Percentiles rank a stretch among this genome's conserved stretches.
Conservation (phyloP, 2,113 vertebrate species). For the Monarcha castaneiventris region DNA sequence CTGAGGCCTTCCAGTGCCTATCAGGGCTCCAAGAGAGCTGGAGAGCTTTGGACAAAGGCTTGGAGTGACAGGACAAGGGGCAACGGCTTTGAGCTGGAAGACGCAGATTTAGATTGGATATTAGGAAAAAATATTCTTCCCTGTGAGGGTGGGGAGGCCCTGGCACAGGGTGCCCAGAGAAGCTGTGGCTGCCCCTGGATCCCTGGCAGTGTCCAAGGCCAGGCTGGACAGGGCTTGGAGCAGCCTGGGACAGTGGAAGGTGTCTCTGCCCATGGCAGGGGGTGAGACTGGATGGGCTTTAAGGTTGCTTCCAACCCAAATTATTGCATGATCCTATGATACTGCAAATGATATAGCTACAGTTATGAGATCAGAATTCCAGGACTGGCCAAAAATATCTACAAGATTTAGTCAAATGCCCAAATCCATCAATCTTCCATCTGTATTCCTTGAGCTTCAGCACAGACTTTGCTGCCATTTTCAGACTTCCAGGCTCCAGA, state of each 20-base stretch:
- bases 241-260: rapidly evolving
- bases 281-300: neutral
- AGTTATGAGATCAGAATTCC: neutral
- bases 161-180: neutral
- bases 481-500: neutral
- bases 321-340: too few species aligned
- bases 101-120: neutral
- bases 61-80: neutral
- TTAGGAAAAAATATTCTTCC: neutral
- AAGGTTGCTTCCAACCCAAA: rapidly evolving
- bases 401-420: neutral
- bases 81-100: neutral
- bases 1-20: neutral
- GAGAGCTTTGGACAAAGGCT: too few species aligned
- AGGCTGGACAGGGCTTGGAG: rapidly evolving
- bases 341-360: neutral
- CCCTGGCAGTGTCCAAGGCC: neutral
- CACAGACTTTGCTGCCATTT: neutral
- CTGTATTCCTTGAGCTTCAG: neutral
- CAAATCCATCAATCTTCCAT: neutral
- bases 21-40: neutral
- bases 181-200: neutral
- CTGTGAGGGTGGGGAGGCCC: rapidly evolving
- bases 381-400: neutral
- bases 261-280: neutral